phyloP scores from a whole-genome alignment of 2,797 vertebrate genomes.

The Gymnothorax javanicus region DNA sequence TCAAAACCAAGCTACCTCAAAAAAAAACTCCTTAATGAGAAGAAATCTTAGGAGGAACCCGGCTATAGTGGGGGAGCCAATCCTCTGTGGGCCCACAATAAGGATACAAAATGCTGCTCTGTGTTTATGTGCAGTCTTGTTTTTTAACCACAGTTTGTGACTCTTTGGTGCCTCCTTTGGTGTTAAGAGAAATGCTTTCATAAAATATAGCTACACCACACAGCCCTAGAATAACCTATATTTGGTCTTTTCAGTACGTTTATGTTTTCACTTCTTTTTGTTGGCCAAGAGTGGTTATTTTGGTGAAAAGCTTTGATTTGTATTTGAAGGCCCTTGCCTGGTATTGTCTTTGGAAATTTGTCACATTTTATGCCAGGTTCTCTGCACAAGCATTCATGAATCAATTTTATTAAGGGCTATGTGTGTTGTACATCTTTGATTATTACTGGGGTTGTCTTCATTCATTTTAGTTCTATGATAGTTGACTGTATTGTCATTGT shows the following conservation, averaged over 20 bases:
- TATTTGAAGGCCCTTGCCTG: not conserved
- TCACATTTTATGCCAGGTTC: not conserved
- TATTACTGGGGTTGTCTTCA: not conserved
- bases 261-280: not conserved
- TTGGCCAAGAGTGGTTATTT: not conserved
- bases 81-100: slow-evolving; percentile 21
- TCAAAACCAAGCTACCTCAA: too few relatives aligned
- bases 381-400: not conserved
- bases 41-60: too few relatives aligned
- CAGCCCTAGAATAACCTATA: not conserved
- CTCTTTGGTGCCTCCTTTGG: slow-evolving; percentile 20
- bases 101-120: slow-evolving; percentile 59
- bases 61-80: too few relatives aligned
- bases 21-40: too few relatives aligned
- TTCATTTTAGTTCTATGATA: not conserved
- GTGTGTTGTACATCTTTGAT: not conserved
- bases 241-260: not conserved
- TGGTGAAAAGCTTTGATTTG: not conserved
- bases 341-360: not conserved
- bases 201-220: not conserved
- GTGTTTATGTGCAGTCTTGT: slow-evolving; percentile 3
- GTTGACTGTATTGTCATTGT: not conserved
- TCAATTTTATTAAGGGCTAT: not conserved
- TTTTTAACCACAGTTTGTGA: slow-evolving; percentile 37
- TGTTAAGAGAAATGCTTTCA: not conserved